Evolutionary conservation across 2,888 invertebrate species (phyloP).

Genomic region (Hirtodrosophila duncani): DNA sequence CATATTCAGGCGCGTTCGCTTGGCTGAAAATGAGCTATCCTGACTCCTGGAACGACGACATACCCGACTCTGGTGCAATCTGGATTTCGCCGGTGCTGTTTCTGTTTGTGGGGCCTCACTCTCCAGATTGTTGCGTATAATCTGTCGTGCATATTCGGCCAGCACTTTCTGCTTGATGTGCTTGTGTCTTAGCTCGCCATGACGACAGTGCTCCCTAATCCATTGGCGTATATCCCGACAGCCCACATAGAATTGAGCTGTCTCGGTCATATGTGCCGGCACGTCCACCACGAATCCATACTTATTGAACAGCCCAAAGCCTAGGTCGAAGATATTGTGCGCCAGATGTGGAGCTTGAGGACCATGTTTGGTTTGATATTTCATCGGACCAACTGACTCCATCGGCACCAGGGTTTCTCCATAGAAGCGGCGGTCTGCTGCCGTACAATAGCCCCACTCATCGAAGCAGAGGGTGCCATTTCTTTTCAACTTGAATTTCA

Average conservation of each 20-base stretch:
- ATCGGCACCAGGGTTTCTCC: slow-evolving; percentile 8
- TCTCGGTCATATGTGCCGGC: background rate
- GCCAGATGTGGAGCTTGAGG: slow-evolving; percentile 7
- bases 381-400: slow-evolving; percentile 21
- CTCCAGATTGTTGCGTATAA: slow-evolving; percentile 36
- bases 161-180: slow-evolving; percentile 5
- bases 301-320: slow-evolving; percentile 32
- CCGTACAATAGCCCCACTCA: slow-evolving; percentile 83
- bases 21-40: background rate
- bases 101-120: background rate
- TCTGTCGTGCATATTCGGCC: slow-evolving; percentile 24
- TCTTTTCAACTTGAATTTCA: slow-evolving; percentile 54
- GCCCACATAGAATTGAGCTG: slow-evolving; percentile 19
- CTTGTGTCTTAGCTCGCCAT: slow-evolving; percentile 26
- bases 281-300: slow-evolving; percentile 12
- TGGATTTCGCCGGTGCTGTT: accelerated
- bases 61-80: background rate
- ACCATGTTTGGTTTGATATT: slow-evolving; percentile 8
- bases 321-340: slow-evolving; percentile 46
- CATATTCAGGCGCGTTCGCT: slow-evolving; percentile 5
- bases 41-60: slow-evolving; percentile 12
- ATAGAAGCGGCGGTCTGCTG: slow-evolving; percentile 81
- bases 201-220: slow-evolving; percentile 44
- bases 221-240: slow-evolving; percentile 76
- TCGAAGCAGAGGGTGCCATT: slow-evolving; percentile 34